Evolutionary conservation across 1,140 invertebrate genomes (phyloP), one percentile per base, ranked within the genome.

Genomic region (Brachionus plicatilis): DNA sequence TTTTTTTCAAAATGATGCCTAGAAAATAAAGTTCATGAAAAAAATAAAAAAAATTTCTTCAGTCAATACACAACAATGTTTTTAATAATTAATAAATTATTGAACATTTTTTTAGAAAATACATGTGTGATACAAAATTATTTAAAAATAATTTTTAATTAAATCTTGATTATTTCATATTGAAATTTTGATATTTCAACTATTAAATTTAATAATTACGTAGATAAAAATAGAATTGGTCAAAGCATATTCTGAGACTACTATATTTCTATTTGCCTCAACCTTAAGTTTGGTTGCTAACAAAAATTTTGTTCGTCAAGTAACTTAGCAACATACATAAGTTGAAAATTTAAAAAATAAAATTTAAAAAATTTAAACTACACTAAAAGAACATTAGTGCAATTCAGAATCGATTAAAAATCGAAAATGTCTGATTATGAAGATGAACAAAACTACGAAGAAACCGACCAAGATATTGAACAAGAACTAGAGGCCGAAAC

Each of bases 371-470:
- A 72, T 37, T 43, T 20, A 45, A 70, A 37, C n/a, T n/a, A 14
- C 5, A 41, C 9, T 43, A n/a, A 45, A 41, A 29, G 3, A 72
- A 72, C 4, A 29, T n/a, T 27, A 24, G 20, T 20, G 14, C 27
- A 24, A 82, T 9, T 45, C 7, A 12, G 9, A 65, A 47, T 56
- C 33, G 37, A 65, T 20, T 53, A 43, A 14, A 60, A 80, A 65
- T 45, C 20, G 43, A 82, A 60, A 82, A 60, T 82, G 53, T 82
- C 79, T 20, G 72, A 76, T 43, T 43, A 72, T n/a, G 68, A 72
- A 41, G 68, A 80, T 65, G 45, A 56, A 20, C 45, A 60, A 65
- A 27, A 75, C 24, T 33, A 60, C 45, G 53, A 37, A 11, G 37
- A 80, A 5, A 53, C 20, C 20, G 24, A 56, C 14, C 53, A 60